Conservation (phyloP, 2,113 vertebrate genomes). For the Lynx canadensis region DNA sequence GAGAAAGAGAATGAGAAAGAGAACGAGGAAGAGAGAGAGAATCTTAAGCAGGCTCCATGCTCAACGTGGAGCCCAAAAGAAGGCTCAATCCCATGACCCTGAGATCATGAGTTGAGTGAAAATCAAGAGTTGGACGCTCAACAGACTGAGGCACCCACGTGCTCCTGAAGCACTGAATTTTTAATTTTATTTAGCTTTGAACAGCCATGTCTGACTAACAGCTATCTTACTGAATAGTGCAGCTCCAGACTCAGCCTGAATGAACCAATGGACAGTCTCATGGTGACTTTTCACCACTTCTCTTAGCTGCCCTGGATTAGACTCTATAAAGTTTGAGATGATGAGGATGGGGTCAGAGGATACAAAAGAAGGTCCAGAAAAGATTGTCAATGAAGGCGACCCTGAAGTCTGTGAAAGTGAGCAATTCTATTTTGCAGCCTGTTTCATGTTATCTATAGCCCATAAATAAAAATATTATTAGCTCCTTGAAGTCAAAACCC, state of each 20-base stretch:
- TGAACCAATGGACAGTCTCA: not conserved
- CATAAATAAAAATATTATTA: not conserved
- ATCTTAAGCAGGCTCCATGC: too few species aligned
- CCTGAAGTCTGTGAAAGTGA: not conserved
- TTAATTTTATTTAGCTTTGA: not conserved
- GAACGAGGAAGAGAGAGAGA: too few species aligned
- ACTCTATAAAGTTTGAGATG: not conserved
- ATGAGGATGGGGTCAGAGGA: not conserved
- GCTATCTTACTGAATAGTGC: not conserved
- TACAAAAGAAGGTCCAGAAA: not conserved
- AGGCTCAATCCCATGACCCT: too few species aligned
- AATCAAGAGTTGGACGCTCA: too few species aligned
- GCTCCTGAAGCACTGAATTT: not conserved
- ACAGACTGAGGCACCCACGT: too few species aligned
- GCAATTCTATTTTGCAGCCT: not conserved
- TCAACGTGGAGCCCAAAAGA: too few species aligned
- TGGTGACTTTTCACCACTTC: not conserved
- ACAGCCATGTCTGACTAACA: not conserved
- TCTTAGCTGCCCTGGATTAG: not conserved
- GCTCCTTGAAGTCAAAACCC: not conserved
- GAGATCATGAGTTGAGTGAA: too few species aligned
- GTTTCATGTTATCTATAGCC: not conserved
- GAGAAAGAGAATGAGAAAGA: too few species aligned
- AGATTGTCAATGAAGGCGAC: not conserved
- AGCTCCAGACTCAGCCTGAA: not conserved